Evolutionary conservation across 2,888 invertebrate species (phyloP).

Genomic region (Aphrophora alni): DNA sequence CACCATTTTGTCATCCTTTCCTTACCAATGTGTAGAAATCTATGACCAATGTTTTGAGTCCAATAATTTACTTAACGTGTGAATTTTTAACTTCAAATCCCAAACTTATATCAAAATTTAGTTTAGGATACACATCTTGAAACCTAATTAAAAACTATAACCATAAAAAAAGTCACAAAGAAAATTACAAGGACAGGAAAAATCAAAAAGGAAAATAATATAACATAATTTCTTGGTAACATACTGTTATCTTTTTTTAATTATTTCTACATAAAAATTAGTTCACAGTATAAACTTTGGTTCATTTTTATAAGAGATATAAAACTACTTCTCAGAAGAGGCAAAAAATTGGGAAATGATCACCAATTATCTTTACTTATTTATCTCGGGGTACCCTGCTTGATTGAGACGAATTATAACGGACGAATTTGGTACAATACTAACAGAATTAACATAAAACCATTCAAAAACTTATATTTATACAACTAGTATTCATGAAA

Average conservation of each 20-base stretch:
- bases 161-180: too few species aligned
- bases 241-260: slow-evolving; percentile 27
- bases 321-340: background rate
- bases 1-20: too few species aligned
- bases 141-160: too few species aligned
- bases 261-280: slow-evolving; percentile 27
- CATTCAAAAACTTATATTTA: background rate
- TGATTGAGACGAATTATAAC: background rate
- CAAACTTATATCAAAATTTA: too few species aligned
- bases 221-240: slow-evolving; percentile 23
- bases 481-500: background rate
- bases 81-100: too few species aligned
- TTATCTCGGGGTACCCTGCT: background rate
- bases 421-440: background rate
- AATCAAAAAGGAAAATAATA: background rate
- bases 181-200: too few species aligned
- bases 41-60: too few species aligned
- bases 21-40: too few species aligned
- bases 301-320: slow-evolving; percentile 21
- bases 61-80: too few species aligned
- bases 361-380: background rate
- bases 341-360: background rate
- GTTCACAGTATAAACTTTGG: slow-evolving; percentile 38
- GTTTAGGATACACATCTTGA: too few species aligned
- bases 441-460: background rate